Conservation (phyloP, 2,888 invertebrate genomes). For the Cancer borealis region DNA sequence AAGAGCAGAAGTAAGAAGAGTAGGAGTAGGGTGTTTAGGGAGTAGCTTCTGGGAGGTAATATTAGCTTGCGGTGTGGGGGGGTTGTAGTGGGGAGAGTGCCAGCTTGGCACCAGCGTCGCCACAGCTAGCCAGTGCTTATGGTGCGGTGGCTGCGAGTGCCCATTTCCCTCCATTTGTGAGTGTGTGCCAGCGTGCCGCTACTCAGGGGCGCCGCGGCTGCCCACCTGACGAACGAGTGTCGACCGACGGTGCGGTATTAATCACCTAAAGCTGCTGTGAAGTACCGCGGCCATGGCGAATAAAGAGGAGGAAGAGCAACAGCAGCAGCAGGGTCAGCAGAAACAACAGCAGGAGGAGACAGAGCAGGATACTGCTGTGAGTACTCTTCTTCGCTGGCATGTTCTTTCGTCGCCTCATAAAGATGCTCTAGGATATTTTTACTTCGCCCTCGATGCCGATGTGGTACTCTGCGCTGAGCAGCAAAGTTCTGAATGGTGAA, state of each 20-base stretch:
- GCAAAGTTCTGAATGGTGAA: slow-evolving; percentile 10
- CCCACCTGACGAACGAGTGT: slow-evolving; percentile 65
- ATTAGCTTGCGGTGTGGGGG: neutral
- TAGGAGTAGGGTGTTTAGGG: neutral
- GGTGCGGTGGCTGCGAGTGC: slow-evolving; percentile 67
- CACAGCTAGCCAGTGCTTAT: slow-evolving; percentile 58
- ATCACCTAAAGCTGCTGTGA: neutral
- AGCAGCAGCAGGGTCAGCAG: neutral
- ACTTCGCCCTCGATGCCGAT: slow-evolving; percentile 1
- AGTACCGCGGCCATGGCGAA: slow-evolving; percentile 60
- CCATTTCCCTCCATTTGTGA: slow-evolving; percentile 51
- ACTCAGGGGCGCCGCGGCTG: slow-evolving; percentile 49
- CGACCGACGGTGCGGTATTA: slow-evolving; percentile 64
- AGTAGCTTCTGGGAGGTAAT: slow-evolving; percentile 4
- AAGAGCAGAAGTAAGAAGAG: neutral
- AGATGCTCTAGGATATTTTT: neutral
- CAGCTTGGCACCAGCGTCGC: slow-evolving; percentile 44
- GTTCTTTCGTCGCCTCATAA: neutral
- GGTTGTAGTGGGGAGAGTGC: neutral
- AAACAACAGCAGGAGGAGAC: neutral
- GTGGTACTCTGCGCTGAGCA: neutral
- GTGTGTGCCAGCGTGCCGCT: slow-evolving; percentile 48
- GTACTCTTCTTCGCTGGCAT: neutral
- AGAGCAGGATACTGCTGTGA: neutral
- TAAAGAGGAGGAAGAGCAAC: slow-evolving; percentile 62